Evolutionary conservation across 2,797 vertebrate species (phyloP).

Genomic region (Tragelaphus eurycerus): DNA sequence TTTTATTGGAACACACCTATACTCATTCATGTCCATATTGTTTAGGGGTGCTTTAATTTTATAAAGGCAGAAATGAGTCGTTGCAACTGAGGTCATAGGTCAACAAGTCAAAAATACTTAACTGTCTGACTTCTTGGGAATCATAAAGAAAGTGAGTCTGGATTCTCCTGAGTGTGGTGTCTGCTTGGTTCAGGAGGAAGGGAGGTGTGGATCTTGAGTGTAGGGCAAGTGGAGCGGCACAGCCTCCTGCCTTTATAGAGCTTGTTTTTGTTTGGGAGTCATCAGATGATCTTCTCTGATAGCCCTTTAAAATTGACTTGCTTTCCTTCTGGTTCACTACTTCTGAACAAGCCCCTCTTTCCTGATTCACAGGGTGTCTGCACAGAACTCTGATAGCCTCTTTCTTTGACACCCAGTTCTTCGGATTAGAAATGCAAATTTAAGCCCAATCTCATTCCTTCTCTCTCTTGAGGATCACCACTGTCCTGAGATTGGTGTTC

Average conservation of each 20-base stretch:
- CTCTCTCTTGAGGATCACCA: background rate
- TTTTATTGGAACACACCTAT: background rate
- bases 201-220: background rate
- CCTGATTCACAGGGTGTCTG: background rate
- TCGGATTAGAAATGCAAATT: background rate
- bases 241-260: background rate
- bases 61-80: background rate
- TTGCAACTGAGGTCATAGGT: background rate
- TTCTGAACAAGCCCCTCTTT: background rate
- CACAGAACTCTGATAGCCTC: background rate
- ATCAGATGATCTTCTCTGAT: background rate
- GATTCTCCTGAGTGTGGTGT: background rate
- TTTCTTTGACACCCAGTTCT: background rate
- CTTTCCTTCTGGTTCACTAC: background rate
- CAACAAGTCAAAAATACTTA: background rate
- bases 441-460: background rate
- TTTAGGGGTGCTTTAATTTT: background rate
- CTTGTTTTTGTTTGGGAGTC: background rate
- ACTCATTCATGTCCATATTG: background rate
- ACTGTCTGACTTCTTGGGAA: background rate
- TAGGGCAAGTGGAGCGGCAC: background rate
- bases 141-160: background rate
- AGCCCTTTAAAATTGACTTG: background rate
- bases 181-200: background rate
- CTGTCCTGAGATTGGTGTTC: background rate